Evolutionary conservation across 1,140 invertebrate genomes (phyloP).

Genomic region (Camponotus floridanus): DNA sequence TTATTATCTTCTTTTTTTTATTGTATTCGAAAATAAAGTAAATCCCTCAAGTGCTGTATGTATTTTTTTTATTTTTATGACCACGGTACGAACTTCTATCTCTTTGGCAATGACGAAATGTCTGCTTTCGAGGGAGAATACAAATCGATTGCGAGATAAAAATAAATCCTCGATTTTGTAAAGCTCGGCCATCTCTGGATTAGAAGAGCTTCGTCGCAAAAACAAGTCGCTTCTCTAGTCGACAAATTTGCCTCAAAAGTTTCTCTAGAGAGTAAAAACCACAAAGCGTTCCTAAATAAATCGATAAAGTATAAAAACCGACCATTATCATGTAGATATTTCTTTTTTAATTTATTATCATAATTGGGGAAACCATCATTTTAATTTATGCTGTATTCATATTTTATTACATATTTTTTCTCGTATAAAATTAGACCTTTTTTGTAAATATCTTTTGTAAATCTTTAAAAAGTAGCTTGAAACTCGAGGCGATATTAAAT

Average conservation of each 20-base stretch:
- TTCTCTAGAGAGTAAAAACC: not conserved
- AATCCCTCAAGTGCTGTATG: not conserved
- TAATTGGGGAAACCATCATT: slow-evolving; percentile 1
- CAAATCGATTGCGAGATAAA: slow-evolving; percentile 50
- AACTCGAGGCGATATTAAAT: not conserved
- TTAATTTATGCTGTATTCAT: not conserved
- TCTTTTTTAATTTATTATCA: not conserved
- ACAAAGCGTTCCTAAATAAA: not conserved
- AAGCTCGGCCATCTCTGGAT: slow-evolving; percentile 47
- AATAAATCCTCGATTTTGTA: slow-evolving; percentile 39
- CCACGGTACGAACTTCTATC: not conserved
- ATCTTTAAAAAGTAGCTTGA: not conserved
- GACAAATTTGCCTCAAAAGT: slow-evolving; percentile 14
- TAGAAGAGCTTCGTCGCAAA: slow-evolving; percentile 29
- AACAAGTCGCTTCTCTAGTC: slow-evolving; percentile 44
- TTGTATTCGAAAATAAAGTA: not conserved
- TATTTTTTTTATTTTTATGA: not conserved
- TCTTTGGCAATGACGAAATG: slow-evolving; percentile 16
- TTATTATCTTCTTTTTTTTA: slow-evolving; percentile 5
- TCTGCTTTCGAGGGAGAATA: not conserved
- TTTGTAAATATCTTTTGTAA: not conserved
- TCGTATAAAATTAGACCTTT: not conserved
- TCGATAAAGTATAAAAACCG: not conserved
- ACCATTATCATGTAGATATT: not conserved
- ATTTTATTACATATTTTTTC: not conserved